Evolutionary conservation across 2,797 vertebrate species (phyloP), one percentile per base, ranked within the genome.

Genomic region (Rhodeus uyekii): DNA sequence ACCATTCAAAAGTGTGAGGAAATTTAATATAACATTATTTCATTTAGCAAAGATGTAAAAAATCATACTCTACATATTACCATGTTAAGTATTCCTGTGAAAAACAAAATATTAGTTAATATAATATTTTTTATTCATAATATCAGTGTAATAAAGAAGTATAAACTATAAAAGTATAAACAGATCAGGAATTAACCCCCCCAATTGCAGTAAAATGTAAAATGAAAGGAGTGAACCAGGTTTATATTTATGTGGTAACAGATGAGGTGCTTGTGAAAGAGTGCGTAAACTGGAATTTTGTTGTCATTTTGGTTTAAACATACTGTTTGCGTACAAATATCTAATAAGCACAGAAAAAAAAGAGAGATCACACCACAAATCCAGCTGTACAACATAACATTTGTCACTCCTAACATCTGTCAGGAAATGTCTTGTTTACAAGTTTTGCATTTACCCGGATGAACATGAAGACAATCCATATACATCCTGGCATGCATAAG

Each of bases 311-410:
- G 16, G 29, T 50, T 34, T 8, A 32, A 68, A 68, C 7, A 68
- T 22, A 22, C 29, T 50, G 1, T 48, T 48, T 6, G 5, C 48
- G 24, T 69, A 64, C 39, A 36, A 65, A 27, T 8, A 38, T 78
- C 76, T n/a, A n/a, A n/a, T n/a, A n/a, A n/a, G n/a, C n/a, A n/a
- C n/a, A n/a, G n/a, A n/a, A n/a, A n/a, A n/a, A n/a, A n/a, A n/a
- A n/a, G n/a, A n/a, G n/a, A n/a, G n/a, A n/a, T n/a, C n/a, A n/a
- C 74, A 69, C 60, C 77, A 42, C 50, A 58, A 58, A 42, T 61
- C 24, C 55, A 46, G 55, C 74, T 63, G n/a, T 24, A 76, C 27
- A 61, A 55, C n/a, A n/a, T n/a, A n/a, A n/a, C n/a, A n/a, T n/a
- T n/a, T 24, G 38, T 55, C 2, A 4, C n/a, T 58, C 27, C 19